phyloP scores from a whole-genome alignment of 1,140 invertebrate species.

The Drosophila athabasca region DNA sequence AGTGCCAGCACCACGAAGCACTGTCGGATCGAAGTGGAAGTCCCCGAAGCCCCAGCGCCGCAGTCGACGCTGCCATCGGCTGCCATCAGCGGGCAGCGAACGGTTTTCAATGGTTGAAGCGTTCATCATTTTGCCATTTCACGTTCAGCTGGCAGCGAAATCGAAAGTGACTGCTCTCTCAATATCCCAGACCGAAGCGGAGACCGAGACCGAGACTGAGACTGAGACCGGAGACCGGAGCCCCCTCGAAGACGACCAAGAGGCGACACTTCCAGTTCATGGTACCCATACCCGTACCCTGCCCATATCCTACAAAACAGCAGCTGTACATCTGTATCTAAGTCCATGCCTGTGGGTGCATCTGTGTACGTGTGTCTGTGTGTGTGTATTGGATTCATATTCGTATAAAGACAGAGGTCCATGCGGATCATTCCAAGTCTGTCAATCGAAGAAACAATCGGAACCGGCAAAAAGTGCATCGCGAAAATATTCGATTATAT shows the following conservation, averaged over 20 bases:
- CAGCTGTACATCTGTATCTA: not conserved
- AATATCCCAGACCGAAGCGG: constrained; percentile 56
- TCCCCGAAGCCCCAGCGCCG: constrained; percentile 3
- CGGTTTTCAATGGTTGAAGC: constrained; percentile 76
- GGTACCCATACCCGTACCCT: constrained; percentile 7
- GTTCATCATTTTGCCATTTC: constrained; percentile 84
- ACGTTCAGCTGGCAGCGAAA: constrained; percentile 83
- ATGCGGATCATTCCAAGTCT: not conserved
- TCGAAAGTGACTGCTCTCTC: constrained; percentile 82
- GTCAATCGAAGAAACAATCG: constrained; percentile 4
- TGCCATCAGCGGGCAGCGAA: constrained; percentile 40
- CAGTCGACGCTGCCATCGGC: constrained; percentile 23
- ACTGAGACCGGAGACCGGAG: too few species aligned
- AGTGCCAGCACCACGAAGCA: not conserved
- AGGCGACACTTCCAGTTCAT: constrained; percentile 11
- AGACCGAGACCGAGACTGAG: constrained; percentile 4
- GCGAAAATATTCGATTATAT: too few species aligned
- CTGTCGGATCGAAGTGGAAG: constrained; percentile 9
- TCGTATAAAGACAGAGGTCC: constrained; percentile 20
- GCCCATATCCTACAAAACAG: constrained; percentile 11
- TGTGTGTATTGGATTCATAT: constrained; percentile 1
- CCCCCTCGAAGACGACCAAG: too few species aligned
- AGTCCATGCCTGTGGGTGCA: not conserved
- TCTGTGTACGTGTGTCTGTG: constrained; percentile 19
- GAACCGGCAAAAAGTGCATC: constrained; percentile 13